A percentile compares a stretch with the other conserved stretches of the same genome.
phyloP scores from a whole-genome alignment of 2,113 vertebrate genomes.

The Rhagologus leucostigma region DNA sequence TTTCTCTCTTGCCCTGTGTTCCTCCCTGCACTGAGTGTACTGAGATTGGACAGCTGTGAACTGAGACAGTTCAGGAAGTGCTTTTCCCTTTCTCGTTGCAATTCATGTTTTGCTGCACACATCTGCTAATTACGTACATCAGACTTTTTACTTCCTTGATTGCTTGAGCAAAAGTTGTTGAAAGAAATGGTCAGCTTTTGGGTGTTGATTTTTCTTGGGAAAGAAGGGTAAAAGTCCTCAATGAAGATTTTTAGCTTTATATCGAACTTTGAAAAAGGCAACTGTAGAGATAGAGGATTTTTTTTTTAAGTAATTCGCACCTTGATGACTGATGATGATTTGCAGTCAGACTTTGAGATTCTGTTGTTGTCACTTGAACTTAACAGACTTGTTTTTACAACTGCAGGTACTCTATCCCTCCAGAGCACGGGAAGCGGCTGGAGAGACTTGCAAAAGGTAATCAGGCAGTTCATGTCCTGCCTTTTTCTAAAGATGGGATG shows the following conservation, averaged over 20 bases:
- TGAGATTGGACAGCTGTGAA: not conserved
- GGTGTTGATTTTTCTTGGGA: not conserved
- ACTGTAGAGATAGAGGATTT: not conserved
- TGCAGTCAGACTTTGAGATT: not conserved
- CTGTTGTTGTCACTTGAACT: not conserved
- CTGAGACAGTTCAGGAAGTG: not conserved
- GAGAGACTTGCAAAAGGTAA: constrained; percentile 96
- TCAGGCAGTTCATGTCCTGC: not conserved
- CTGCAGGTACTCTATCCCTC: constrained; percentile 91
- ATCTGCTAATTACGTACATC: not conserved
- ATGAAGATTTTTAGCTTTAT: not conserved
- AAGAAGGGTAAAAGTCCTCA: not conserved
- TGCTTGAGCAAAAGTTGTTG: not conserved
- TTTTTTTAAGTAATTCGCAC: not conserved
- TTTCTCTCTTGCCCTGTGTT: not conserved
- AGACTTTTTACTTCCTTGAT: not conserved
- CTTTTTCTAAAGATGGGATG: not conserved
- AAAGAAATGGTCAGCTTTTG: not conserved
- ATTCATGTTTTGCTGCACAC: not conserved
- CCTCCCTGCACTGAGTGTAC: not conserved
- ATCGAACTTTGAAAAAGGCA: not conserved
- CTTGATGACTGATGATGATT: not conserved
- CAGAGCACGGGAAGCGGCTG: constrained; percentile 91
- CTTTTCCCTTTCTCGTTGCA: not conserved
- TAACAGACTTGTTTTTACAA: not conserved